Percentiles rank a stretch among this genome's conserved stretches.
phyloP scores from a whole-genome alignment of 2,797 vertebrate species.

The Danio jaintianensis region DNA sequence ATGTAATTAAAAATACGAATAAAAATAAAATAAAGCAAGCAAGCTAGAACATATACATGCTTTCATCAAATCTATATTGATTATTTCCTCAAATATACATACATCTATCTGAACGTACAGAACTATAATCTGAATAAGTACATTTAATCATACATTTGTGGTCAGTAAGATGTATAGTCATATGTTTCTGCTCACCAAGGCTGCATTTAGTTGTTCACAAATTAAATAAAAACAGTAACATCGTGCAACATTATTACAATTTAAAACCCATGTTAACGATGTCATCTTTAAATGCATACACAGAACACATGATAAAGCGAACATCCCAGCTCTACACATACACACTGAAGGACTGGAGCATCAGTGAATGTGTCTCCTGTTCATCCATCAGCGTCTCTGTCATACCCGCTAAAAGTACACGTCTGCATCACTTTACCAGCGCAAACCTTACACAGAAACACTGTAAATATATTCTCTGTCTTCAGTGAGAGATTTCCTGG shows the following conservation, averaged over 20 bases:
- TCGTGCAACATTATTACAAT: neutral
- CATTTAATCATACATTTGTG: neutral
- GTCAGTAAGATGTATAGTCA: neutral
- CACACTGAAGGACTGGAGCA: constrained; percentile 11
- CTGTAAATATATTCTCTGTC: constrained; percentile 3
- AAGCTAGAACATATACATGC: no score
- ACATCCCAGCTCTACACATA: neutral
- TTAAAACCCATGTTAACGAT: no score
- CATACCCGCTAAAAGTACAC: constrained; percentile 17
- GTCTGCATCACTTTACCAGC: constrained; percentile 29
- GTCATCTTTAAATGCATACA: neutral
- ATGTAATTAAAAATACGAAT: no score
- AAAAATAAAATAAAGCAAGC: no score
- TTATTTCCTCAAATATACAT: no score
- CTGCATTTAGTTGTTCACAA: neutral
- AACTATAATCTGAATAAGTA: no score
- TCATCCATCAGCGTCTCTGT: constrained; percentile 38
- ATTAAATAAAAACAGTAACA: neutral
- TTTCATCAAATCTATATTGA: no score
- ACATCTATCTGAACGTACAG: no score
- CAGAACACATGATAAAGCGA: neutral
- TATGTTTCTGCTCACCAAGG: neutral
- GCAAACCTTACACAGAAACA: constrained; percentile 16
- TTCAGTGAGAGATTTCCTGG: constrained; percentile 13
- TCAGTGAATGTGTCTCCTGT: constrained; percentile 17